These are phyloP conservation scores for Habropoda laboriosa DNA, from an alignment of 1,140 invertebrate species.

Conservation along the genomic window DNA sequence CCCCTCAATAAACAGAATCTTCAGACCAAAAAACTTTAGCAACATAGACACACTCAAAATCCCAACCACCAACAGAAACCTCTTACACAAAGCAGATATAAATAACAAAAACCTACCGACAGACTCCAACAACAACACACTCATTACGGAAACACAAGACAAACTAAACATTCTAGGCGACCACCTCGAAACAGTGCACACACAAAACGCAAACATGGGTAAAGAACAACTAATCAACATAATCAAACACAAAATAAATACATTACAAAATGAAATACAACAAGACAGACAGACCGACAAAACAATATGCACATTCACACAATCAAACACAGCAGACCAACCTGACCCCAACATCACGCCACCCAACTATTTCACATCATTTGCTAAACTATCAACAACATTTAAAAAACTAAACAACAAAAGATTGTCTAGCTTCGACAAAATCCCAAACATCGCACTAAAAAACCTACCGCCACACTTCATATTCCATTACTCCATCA, in stretches of 20 bases:
- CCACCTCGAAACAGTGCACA: not conserved
- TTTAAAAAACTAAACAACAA: too few species aligned
- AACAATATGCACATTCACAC: not conserved
- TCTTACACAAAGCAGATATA: not conserved
- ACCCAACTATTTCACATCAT: conserved; percentile 7
- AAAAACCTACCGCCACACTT: not conserved
- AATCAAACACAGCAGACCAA: not conserved
- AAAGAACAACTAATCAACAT: not conserved
- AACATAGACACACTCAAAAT: not conserved
- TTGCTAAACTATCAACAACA: not conserved
- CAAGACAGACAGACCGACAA: not conserved
- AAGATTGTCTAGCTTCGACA: not conserved
- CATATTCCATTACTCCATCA: not conserved
- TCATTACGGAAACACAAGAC: not conserved
- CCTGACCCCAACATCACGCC: not conserved
- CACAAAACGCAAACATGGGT: not conserved
- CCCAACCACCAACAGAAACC: not conserved
- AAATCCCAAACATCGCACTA: not conserved
- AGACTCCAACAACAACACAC: not conserved
- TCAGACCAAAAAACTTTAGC: not conserved
- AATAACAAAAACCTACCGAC: not conserved
- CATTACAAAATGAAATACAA: not conserved
- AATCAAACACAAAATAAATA: not conserved
- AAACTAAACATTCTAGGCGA: not conserved
- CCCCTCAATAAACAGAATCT: not conserved